Evolutionary conservation across 2,113 vertebrate species (phyloP).

Genomic region (Oreochromis tanganicae): DNA sequence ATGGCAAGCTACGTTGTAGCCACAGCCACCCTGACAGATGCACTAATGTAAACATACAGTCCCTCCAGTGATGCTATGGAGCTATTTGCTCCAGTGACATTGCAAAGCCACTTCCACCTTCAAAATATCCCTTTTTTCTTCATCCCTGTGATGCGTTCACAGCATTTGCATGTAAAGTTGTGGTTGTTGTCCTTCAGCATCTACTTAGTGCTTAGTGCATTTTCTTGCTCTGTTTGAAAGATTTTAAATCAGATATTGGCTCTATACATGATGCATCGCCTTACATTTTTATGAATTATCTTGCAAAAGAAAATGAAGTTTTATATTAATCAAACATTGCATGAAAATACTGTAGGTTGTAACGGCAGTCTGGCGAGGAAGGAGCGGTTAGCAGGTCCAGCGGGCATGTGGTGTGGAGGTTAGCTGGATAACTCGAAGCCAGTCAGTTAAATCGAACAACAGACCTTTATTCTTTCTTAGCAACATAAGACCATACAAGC

Average conservation of each 20-base stretch:
- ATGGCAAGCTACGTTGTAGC: too few relatives aligned
- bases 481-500: not conserved
- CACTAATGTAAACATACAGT: not conserved
- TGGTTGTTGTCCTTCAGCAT: not conserved
- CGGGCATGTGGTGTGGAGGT: not conserved
- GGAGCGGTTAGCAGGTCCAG: rapidly evolving
- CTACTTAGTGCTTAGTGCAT: rapidly evolving
- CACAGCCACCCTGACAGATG: too few relatives aligned
- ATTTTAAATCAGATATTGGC: not conserved
- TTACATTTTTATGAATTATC: not conserved
- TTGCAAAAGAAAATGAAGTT: not conserved
- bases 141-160: not conserved
- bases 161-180: not conserved
- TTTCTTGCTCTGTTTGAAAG: not conserved
- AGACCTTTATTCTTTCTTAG: not conserved
- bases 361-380: not conserved
- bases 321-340: not conserved
- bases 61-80: not conserved
- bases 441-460: not conserved
- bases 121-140: not conserved
- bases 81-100: not conserved
- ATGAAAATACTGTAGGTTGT: not conserved
- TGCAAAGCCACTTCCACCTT: not conserved
- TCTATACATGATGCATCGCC: rapidly evolving
- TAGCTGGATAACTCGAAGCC: not conserved